Conservation (phyloP, 2,113 vertebrate genomes). For the Eira barbara region DNA sequence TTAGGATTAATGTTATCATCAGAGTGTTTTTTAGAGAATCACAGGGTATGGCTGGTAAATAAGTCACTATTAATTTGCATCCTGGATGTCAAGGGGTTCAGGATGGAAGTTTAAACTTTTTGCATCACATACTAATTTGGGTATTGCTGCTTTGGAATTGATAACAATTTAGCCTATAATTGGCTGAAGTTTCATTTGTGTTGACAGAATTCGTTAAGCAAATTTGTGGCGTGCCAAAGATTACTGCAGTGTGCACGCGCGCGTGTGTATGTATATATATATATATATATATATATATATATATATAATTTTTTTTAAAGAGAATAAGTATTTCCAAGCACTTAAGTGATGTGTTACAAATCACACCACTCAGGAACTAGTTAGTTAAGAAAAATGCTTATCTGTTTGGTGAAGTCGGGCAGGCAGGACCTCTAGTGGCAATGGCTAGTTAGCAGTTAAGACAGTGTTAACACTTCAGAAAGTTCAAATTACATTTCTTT, state of each 20-base stretch:
- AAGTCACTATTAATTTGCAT: not conserved
- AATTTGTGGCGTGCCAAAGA: not conserved
- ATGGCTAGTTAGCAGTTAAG: conserved; percentile 17
- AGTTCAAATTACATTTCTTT: not conserved
- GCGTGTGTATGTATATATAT: too few species aligned
- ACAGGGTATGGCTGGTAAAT: not conserved
- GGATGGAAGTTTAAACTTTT: not conserved
- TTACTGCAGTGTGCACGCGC: not conserved
- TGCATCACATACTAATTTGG: not conserved
- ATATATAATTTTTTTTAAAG: not conserved
- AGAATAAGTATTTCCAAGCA: conserved; percentile 11
- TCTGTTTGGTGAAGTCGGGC: not conserved
- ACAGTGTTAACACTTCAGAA: not conserved
- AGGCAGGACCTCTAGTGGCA: conserved; percentile 42
- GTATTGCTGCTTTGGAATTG: not conserved
- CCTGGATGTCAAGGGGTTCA: not conserved
- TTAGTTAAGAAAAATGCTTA: not conserved
- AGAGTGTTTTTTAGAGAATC: not conserved
- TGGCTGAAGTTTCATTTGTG: not conserved
- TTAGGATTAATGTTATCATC: not conserved
- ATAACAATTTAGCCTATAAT: not conserved
- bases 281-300: too few species aligned
- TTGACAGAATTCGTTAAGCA: conserved; percentile 50
- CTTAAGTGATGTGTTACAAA: not conserved
- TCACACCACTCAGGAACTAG: not conserved